These are phyloP conservation scores for Phengaris arion DNA, from an alignment of 2,888 invertebrate species.

Conservation along the genomic window DNA sequence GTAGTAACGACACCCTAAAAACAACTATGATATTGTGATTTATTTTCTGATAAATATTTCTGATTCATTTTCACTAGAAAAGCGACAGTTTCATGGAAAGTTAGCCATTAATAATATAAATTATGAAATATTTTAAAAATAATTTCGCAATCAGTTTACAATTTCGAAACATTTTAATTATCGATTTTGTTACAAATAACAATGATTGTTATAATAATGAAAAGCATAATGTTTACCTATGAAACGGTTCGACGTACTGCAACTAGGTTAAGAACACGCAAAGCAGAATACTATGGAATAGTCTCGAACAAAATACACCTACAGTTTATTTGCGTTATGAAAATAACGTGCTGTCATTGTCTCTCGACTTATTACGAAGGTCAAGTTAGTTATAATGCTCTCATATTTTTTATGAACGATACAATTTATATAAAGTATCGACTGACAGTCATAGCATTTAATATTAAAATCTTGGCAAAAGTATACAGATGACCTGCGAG, in stretches of 20 bases:
- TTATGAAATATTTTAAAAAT: not conserved
- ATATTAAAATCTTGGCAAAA: no score
- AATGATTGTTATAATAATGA: conserved; percentile 32
- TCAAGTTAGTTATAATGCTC: no score
- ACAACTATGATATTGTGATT: no score
- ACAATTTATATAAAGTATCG: no score
- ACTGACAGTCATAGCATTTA: no score
- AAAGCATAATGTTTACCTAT: conserved; percentile 26
- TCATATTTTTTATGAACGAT: no score
- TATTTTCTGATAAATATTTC: no score
- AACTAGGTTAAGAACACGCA: conserved; percentile 26
- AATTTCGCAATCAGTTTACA: not conserved
- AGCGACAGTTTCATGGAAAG: no score
- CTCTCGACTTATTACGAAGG: not conserved
- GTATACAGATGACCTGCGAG: no score
- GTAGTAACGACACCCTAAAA: no score
- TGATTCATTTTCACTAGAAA: no score
- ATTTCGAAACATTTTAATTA: conserved; percentile 14
- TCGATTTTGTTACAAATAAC: conserved; percentile 30
- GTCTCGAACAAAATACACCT: conserved; percentile 20
- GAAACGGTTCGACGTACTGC: conserved; percentile 7
- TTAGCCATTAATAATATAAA: no score
- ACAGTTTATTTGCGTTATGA: not conserved
- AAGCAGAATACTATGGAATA: conserved; percentile 9
- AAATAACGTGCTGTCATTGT: not conserved